Conservation (phyloP, 2,888 invertebrate species). For the Girardia tigrina region DNA sequence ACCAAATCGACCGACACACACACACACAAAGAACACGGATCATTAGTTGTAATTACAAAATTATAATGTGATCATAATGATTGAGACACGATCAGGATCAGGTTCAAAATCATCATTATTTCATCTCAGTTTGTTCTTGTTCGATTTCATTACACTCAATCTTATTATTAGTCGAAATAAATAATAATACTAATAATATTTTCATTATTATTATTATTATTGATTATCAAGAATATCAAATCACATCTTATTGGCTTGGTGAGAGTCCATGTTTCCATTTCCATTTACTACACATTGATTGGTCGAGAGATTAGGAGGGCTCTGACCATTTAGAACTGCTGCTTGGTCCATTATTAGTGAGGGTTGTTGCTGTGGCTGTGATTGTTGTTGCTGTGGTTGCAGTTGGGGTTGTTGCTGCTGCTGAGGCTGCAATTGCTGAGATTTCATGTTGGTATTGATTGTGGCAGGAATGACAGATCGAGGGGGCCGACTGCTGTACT, state of each 20-base stretch:
- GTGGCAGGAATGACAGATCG: neutral
- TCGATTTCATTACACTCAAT: too few relatives aligned
- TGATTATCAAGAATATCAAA: neutral
- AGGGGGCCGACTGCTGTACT: constrained; percentile 20
- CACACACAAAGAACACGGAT: too few relatives aligned
- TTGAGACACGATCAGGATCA: too few relatives aligned
- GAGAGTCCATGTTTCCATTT: neutral
- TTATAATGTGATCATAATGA: too few relatives aligned
- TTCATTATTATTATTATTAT: neutral
- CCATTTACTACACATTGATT: neutral
- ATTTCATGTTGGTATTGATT: too few relatives aligned
- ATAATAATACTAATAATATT: neutral
- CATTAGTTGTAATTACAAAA: too few relatives aligned
- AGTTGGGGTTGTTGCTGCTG: neutral
- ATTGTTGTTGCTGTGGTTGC: too few relatives aligned
- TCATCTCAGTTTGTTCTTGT: too few relatives aligned
- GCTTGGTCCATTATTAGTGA: neutral
- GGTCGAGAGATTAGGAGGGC: neutral
- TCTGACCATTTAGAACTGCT: neutral
- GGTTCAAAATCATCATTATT: too few relatives aligned
- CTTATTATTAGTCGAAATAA: too few relatives aligned
- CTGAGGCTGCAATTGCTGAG: neutral
- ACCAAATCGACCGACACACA: too few relatives aligned
- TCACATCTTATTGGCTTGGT: constrained; percentile 20
- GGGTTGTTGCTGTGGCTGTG: neutral